phyloP scores from a whole-genome alignment of 1,140 invertebrate species.

The Babylonia areolata region DNA sequence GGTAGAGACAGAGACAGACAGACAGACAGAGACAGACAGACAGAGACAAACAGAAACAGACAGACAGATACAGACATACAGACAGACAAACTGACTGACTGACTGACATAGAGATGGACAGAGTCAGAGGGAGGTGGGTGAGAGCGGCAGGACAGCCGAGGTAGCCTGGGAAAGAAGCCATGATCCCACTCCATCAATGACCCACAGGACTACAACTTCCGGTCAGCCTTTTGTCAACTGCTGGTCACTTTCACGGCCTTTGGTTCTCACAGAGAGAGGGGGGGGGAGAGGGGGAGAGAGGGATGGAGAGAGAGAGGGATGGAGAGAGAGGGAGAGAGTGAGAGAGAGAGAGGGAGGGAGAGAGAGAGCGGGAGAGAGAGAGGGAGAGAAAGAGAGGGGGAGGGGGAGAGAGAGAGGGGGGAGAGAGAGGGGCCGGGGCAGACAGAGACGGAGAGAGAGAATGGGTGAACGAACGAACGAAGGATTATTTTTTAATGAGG shows the following conservation, averaged over 20 bases:
- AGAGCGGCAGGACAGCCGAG: no score
- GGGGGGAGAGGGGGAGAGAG: neutral
- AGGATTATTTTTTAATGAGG: no score
- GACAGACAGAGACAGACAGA: neutral
- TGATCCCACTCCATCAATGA: no score
- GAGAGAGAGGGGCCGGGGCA: neutral
- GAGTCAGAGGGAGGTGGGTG: neutral
- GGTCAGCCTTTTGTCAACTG: no score
- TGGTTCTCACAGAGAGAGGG: no score
- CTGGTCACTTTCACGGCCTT: no score
- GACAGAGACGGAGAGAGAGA: neutral
- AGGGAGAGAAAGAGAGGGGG: neutral
- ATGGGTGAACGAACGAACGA: neutral
- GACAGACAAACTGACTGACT: neutral
- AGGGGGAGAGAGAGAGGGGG: neutral
- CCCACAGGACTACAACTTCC: no score
- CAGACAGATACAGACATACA: neutral
- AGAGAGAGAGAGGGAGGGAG: neutral
- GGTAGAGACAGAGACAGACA: no score
- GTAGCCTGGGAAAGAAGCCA: no score
- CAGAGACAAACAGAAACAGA: neutral
- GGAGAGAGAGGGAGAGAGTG: neutral
- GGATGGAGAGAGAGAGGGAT: neutral
- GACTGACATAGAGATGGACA: neutral
- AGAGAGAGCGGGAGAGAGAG: neutral